A percentile compares a stretch with the other conserved stretches of the same genome.
These are phyloP conservation scores for Acipenser oxyrinchus DNA, from an alignment of 2,797 vertebrate genomes.

Conservation along the genomic window DNA sequence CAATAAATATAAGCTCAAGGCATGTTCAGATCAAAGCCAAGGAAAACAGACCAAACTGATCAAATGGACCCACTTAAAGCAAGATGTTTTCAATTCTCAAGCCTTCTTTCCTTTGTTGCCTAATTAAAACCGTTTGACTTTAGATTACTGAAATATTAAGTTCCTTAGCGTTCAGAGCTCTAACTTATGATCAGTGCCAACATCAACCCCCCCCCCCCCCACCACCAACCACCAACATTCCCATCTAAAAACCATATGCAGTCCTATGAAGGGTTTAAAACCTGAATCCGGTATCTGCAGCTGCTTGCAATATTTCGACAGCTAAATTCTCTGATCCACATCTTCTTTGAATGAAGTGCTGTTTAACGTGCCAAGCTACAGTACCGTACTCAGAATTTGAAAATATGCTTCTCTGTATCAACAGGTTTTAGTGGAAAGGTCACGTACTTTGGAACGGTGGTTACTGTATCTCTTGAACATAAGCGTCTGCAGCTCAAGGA, in stretches of 20 bases:
- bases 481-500: conserved; percentile 7
- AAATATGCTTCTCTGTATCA: not conserved
- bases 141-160: conserved; percentile 49
- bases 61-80: conserved; percentile 35
- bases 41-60: conserved; percentile 43
- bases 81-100: conserved; percentile 46
- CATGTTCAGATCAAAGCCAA: conserved; percentile 31
- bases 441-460: not conserved
- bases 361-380: conserved; percentile 27
- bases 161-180: conserved; percentile 40
- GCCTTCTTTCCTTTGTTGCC: conserved; percentile 36
- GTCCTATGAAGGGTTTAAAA: conserved; percentile 49
- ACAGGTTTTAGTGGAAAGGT: conserved; percentile 2
- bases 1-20: conserved; percentile 39
- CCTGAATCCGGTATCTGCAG: conserved; percentile 54
- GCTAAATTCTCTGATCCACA: conserved; percentile 41
- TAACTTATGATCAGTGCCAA: conserved; percentile 31
- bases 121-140: conserved; percentile 54
- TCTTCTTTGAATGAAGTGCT: conserved; percentile 42
- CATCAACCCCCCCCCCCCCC: conserved; percentile 15
- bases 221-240: conserved; percentile 17
- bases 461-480: conserved; percentile 13
- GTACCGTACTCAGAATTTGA: not conserved
- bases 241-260: conserved; percentile 39
- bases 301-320: conserved; percentile 56